Percentiles rank a stretch among this genome's conserved stretches.
These are phyloP conservation scores for Xenops minutus DNA, from an alignment of 2,797 vertebrate species.

Conservation along the genomic window DNA sequence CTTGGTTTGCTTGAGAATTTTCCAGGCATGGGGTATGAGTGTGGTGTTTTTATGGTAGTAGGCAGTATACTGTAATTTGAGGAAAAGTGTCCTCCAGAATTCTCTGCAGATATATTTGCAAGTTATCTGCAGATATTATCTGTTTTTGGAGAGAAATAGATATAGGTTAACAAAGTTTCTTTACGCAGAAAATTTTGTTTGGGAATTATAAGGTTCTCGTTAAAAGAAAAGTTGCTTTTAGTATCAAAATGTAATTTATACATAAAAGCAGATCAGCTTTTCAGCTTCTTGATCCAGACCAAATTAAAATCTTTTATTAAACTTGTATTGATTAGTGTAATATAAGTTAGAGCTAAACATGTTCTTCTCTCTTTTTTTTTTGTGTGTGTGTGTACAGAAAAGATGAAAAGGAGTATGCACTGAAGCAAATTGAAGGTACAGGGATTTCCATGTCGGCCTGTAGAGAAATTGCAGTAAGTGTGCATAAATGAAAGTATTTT, in stretches of 20 bases:
- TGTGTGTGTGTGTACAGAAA: slow-evolving; percentile 80
- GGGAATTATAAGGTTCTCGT: not conserved
- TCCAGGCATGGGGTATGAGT: not conserved
- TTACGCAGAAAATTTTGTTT: not conserved
- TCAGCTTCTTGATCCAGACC: not conserved
- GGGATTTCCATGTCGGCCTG: slow-evolving; percentile 99
- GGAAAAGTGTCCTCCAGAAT: not conserved
- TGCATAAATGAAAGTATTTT: slow-evolving; percentile 2
- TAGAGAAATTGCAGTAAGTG: slow-evolving; percentile 98
- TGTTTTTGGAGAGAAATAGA: not conserved
- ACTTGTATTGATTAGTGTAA: not conserved
- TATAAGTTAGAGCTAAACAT: slow-evolving; percentile 45
- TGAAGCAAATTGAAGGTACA: slow-evolving; percentile 99
- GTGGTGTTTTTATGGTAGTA: not conserved
- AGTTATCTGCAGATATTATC: not conserved
- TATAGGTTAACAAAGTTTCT: not conserved
- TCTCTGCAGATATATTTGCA: not conserved
- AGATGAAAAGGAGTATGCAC: slow-evolving; percentile 97
- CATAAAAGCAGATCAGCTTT: not conserved
- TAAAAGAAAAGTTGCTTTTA: not conserved
- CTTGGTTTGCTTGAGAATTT: not conserved
- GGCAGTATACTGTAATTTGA: not conserved
- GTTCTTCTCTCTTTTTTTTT: not conserved
- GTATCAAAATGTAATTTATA: not conserved
- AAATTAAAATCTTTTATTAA: not conserved